Base-by-base conservation (phyloP, 2,113 vertebrate genomes). In the Cephalopholis sonnerati region DNA sequence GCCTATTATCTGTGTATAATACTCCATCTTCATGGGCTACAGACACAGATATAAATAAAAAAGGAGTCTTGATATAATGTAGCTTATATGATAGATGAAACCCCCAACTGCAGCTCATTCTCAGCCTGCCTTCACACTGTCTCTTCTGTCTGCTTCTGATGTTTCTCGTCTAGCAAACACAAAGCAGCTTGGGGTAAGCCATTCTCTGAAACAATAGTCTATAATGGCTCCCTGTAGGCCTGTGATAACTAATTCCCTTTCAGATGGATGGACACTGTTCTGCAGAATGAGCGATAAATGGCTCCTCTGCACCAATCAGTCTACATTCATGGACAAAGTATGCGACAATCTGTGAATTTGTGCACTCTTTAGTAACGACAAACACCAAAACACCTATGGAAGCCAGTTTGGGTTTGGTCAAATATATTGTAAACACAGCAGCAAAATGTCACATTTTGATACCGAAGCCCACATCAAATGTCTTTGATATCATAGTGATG, bases 191-290 rank as follows among this genome's bases (percentile, higher is more conserved):
- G 90, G 84, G 79, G 78, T 87, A 86, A 90, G 91, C 86, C 66
- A 82, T 87, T 87, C 87, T 86, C 83, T 74, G 82, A 94, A 93
- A 93, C 88, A 94, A 92, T 89, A 83, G 84, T 83, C 63, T 54
- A 68, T 87, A 93, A 95, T 94, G 87, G 91, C 85, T 91, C 91
- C 82, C 90, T 93, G 88, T 84, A 89, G 93, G 65, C 89, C 74
- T 76, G 66, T 88, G 88, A 94, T 87, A 95, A 94, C 87, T 87
- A 89, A 93, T 91, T 92, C 85, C 67, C 89, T 81, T 84, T 90
- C 85, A 88, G 81, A 89, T 89, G 86, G 81, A 89, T 85, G 77
- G 86, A 79, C 83, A 81, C 63, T 72, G 65, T 85, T 90, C 82
- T 77, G 81, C 59, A 85, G 82, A 89, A 87, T 84, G 77, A 89